Percentiles rank a stretch among this genome's conserved stretches.
Evolutionary conservation across 2,797 vertebrate genomes (phyloP).

Genomic region (Arvicola amphibius): DNA sequence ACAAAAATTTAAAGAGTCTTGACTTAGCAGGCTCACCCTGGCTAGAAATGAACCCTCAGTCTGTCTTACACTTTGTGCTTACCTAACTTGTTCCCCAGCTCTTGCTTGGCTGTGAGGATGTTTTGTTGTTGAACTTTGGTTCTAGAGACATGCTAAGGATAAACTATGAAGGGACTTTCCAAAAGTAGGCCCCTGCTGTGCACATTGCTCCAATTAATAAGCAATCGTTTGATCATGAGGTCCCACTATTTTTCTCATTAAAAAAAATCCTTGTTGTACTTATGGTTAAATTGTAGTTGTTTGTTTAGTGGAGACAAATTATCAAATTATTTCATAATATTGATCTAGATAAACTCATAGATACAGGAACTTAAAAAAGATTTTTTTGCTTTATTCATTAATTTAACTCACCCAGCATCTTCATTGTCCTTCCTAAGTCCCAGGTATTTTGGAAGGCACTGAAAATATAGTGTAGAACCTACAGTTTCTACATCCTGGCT

Average conservation of each 20-base stretch:
- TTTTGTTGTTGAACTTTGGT: constrained; percentile 80
- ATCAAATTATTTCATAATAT: neutral
- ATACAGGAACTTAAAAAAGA: neutral
- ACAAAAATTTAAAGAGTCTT: constrained; percentile 64
- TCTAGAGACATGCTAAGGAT: constrained; percentile 79
- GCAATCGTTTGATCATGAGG: constrained; percentile 77
- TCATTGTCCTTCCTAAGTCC: constrained; percentile 2
- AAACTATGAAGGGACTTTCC: constrained; percentile 76
- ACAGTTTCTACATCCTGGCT: neutral
- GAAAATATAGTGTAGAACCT: neutral
- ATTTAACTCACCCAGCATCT: constrained; percentile 38
- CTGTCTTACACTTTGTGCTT: constrained; percentile 77
- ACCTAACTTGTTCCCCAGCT: constrained; percentile 81
- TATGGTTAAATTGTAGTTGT: neutral
- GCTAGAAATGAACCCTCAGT: constrained; percentile 72
- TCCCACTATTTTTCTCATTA: constrained; percentile 58
- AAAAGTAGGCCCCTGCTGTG: constrained; percentile 82
- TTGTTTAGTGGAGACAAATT: constrained; percentile 30
- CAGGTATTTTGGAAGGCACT: neutral
- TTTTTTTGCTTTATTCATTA: neutral
- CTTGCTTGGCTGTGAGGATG: constrained; percentile 74
- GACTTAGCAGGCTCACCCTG: constrained; percentile 70
- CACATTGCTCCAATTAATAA: constrained; percentile 83
- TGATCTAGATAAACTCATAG: neutral
- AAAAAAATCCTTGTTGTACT: neutral